Evolutionary conservation across 2,888 invertebrate species (phyloP).

Genomic region (Endomychus coccineus): DNA sequence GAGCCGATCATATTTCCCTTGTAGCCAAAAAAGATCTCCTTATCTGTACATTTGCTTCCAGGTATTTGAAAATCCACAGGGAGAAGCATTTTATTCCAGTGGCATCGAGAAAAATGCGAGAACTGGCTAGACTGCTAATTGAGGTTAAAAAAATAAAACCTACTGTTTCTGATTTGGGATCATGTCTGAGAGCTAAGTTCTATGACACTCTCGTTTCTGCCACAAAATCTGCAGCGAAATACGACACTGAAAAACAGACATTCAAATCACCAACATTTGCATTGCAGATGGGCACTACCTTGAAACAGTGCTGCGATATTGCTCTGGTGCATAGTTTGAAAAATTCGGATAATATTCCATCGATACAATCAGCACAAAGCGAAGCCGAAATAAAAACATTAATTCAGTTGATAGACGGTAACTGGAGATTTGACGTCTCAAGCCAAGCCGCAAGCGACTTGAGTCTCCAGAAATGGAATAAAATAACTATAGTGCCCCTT

Average conservation of each 20-base stretch:
- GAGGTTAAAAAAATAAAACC: constrained; percentile 10
- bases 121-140: constrained; percentile 11
- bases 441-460: constrained; percentile 12
- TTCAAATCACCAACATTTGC: constrained; percentile 9
- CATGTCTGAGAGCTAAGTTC: constrained; percentile 16
- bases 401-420: constrained; percentile 8
- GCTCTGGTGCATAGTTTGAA: constrained; percentile 7
- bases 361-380: background rate
- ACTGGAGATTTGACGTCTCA: constrained; percentile 11
- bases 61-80: constrained; percentile 15
- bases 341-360: background rate
- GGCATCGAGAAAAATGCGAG: constrained; percentile 18
- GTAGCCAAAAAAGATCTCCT: constrained; percentile 13
- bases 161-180: constrained; percentile 5
- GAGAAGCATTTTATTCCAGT: constrained; percentile 10
- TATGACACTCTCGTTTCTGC: constrained; percentile 20
- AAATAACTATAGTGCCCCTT: constrained; percentile 21
- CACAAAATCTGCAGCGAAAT: constrained; percentile 19
- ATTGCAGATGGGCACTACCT: constrained; percentile 11
- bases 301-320: constrained; percentile 14
- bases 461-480: constrained; percentile 18
- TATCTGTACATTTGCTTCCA: constrained; percentile 17
- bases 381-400: constrained; percentile 7
- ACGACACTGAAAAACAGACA: constrained; percentile 8
- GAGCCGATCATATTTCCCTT: constrained; percentile 16